Evolutionary conservation across 2,888 invertebrate species (phyloP).

Genomic region (Cremastinae sp.): DNA sequence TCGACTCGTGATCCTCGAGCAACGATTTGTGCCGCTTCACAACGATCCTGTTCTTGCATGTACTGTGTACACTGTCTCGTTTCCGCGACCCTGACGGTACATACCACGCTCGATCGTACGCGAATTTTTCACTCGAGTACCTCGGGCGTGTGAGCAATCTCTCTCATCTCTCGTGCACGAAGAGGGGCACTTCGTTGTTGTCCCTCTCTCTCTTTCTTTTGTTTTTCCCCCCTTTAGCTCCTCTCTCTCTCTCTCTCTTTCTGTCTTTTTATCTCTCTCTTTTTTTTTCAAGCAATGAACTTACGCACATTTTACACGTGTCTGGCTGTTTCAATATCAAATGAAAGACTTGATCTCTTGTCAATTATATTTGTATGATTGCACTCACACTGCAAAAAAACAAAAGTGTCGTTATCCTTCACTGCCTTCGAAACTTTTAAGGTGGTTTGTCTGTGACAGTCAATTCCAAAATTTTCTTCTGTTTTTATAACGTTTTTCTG

Average conservation of each 20-base stretch:
- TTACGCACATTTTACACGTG: neutral
- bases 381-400: no score
- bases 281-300: neutral
- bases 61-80: conserved; percentile 9
- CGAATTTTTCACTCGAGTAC: conserved; percentile 60
- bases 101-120: conserved; percentile 27
- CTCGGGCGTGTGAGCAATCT: conserved; percentile 62
- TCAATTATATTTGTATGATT: no score
- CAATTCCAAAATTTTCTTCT: conserved; percentile 38
- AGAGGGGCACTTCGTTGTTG: conserved; percentile 40
- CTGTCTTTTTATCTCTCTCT: conserved; percentile 9
- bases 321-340: no score
- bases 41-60: conserved; percentile 13
- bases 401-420: neutral
- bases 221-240: no score
- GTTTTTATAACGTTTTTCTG: conserved; percentile 43
- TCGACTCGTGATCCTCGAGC: conserved; percentile 40
- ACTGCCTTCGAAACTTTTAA: neutral
- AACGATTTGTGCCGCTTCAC: conserved; percentile 15
- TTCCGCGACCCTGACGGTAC: conserved; percentile 23
- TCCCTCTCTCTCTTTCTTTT: conserved; percentile 23
- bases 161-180: conserved; percentile 58
- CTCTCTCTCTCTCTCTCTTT: conserved; percentile 15
- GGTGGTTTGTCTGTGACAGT: no score
- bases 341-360: no score